Evolutionary conservation across 2,113 vertebrate genomes (phyloP).

Genomic region (Cairina moschata): DNA sequence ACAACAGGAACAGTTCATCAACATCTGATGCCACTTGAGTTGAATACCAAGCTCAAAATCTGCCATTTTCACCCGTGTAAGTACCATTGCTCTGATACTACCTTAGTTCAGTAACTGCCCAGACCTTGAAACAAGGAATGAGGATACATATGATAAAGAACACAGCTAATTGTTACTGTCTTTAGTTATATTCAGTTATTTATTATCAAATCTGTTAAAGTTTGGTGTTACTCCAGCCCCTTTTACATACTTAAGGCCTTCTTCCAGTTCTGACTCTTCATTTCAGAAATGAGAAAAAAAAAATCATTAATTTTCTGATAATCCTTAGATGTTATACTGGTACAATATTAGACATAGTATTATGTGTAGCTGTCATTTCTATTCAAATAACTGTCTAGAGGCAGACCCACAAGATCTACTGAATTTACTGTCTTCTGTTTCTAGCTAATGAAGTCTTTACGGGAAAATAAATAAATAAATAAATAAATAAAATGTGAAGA

Average conservation of each 20-base stretch:
- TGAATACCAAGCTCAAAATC: background rate
- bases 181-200: background rate
- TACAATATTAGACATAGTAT: background rate
- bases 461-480: background rate
- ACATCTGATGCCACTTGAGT: background rate
- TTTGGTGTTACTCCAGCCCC: background rate
- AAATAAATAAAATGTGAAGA: background rate
- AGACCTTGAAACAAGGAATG: background rate
- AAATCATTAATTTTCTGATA: background rate
- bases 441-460: background rate
- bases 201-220: background rate
- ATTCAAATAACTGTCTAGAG: background rate
- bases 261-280: background rate
- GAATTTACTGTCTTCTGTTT: background rate
- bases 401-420: background rate
- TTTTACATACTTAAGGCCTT: background rate
- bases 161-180: background rate
- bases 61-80: background rate
- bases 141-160: background rate
- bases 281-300: background rate
- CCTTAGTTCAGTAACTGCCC: background rate
- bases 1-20: background rate
- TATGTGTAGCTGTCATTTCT: background rate
- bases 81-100: background rate
- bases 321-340: background rate